A percentile compares a stretch with the other conserved stretches of the same genome.
Evolutionary conservation across 2,113 vertebrate species (phyloP).

Genomic region (Aythya baeri): DNA sequence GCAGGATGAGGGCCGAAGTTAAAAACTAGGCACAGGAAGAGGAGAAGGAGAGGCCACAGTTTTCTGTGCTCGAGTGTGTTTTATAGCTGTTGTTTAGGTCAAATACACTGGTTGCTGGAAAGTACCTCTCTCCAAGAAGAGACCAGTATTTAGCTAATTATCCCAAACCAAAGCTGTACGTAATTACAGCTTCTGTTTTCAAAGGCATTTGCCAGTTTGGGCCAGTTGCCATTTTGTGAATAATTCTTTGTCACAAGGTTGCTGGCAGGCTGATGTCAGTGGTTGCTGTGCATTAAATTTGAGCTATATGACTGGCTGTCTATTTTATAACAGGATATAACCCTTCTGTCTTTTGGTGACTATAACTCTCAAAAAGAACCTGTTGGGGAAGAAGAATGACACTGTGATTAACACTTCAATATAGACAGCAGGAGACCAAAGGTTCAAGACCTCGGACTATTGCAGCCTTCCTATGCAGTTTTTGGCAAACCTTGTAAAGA

Average conservation of each 20-base stretch:
- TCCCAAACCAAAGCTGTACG: not conserved
- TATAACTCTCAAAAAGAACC: not conserved
- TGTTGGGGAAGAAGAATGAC: not conserved
- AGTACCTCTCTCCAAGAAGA: not conserved
- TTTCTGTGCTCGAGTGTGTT: not conserved
- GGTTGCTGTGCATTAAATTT: not conserved
- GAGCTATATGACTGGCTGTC: not conserved
- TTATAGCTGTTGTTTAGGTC: not conserved
- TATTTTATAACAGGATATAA: not conserved
- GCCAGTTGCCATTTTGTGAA: not conserved
- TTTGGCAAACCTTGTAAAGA: slow-evolving; percentile 10
- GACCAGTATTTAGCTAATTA: not conserved
- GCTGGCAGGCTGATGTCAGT: slow-evolving; percentile 10
- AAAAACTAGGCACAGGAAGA: not conserved
- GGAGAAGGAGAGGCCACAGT: not conserved
- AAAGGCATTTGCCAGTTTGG: not conserved
- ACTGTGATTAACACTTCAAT: not conserved
- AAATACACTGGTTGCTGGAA: not conserved
- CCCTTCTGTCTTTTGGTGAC: not conserved
- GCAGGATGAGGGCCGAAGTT: not conserved
- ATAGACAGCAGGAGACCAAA: not conserved
- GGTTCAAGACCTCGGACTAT: not conserved
- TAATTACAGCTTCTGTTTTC: slow-evolving; percentile 51
- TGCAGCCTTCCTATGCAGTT: not conserved
- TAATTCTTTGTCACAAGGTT: slow-evolving; percentile 20